A percentile compares a stretch with the other conserved stretches of the same genome.
These are phyloP conservation scores for Bombus waltoni DNA, from an alignment of 1,140 invertebrate species.

Conservation along the genomic window DNA sequence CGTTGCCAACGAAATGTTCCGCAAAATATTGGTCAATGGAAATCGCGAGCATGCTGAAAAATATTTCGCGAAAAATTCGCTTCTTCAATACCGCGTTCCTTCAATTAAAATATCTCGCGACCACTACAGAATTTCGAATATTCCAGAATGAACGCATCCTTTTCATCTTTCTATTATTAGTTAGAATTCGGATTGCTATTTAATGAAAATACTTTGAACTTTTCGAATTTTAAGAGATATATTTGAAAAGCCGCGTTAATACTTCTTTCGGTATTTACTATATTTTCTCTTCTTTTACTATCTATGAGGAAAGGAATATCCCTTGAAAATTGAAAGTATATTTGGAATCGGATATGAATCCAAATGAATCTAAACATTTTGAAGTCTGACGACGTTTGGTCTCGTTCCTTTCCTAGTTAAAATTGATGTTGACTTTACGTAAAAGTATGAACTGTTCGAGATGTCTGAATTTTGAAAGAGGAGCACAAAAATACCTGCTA, in stretches of 20 bases:
- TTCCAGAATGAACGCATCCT: not conserved
- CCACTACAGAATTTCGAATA: not conserved
- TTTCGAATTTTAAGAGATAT: not conserved
- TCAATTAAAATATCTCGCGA: constrained; percentile 16
- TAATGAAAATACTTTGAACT: not conserved
- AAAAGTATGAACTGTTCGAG: not conserved
- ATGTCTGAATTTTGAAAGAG: not conserved
- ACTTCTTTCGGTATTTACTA: not conserved
- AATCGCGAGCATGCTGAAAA: constrained; percentile 3
- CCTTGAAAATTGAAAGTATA: not conserved
- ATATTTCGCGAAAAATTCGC: not conserved
- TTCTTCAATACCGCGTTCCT: not conserved
- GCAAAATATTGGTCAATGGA: constrained; percentile 46
- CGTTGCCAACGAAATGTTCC: constrained; percentile 21
- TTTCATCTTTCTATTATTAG: not conserved
- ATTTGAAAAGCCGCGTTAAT: not conserved
- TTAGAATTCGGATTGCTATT: not conserved
- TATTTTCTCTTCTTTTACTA: not conserved
- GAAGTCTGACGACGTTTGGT: not conserved
- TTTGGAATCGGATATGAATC: too few relatives aligned
- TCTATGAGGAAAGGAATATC: not conserved
- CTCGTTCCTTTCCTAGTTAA: not conserved
- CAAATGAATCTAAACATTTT: not conserved
- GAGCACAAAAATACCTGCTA: not conserved
- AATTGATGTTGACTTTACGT: not conserved